Evolutionary conservation across 1,140 invertebrate genomes (phyloP), one percentile per base, ranked within the genome.

Genomic region (Pomacea maculata): DNA sequence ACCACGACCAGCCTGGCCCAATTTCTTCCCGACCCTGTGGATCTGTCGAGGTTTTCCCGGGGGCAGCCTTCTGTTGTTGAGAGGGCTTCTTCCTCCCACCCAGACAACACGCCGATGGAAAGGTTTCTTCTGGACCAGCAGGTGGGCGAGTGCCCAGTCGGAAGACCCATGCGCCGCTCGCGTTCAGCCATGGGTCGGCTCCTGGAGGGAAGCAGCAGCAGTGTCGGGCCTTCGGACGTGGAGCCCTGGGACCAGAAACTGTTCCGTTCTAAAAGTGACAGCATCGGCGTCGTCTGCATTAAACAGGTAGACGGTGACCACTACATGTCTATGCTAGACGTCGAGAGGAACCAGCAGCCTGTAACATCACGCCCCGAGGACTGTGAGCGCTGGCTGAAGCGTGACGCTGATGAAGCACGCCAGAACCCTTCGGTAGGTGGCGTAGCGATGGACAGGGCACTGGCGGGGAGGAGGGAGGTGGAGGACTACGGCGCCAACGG

Each of bases 241-340:
- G 75, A 70, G n/a, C 29, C 75, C 17, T 81, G 80, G 80, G 64
- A 71, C 63, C 75, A 64, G 68, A 81, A 72, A 21, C 80, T 81
- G 75, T 81, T 81, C 75, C 67, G 80, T 9, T 71, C 75, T 29
- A n/a, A 75, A 67, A 81, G 80, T 54, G 80, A 81, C 70, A 78
- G 78, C n/a, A n/a, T 64, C 29, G 64, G 45, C 25, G 63, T 45
- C 34, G 52, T 81, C 29, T 64, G 75, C n/a, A 81, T 75, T 55
- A 81, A 78, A 72, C 75, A 78, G n/a, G 68, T 81, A 29, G 80
- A 71, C 75, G 78, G 45, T 61, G 68, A 25, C 21, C 57, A 52
- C 25, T 81, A 81, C 63, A 72, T 78, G 74, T 78, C 75, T 12
- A 61, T 81, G 65, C 75, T 78, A 25, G 80, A 81, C 70, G 45